Evolutionary conservation across 2,113 vertebrate genomes (phyloP), one percentile per base, ranked within the genome.

Genomic region (Eretmochelys imbricata): DNA sequence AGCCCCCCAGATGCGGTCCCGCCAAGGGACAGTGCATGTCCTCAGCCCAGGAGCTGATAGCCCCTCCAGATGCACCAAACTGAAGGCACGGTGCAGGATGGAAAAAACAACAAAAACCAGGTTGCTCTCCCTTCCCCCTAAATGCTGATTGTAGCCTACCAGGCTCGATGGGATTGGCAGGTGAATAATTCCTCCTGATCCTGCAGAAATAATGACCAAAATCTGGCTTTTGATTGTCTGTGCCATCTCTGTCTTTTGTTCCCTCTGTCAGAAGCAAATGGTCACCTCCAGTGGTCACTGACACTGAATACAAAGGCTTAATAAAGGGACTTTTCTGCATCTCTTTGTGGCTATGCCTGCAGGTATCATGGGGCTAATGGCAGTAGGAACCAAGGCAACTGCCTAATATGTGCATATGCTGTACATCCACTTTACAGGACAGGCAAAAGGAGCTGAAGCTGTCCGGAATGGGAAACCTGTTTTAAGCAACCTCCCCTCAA

Each of bases 241-340:
- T 49, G 24, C 75, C 24, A 3, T 11, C 7, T 90, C 85, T 91
- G 91, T 91, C 96, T 96, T 97, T 98, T 98, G 96, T 97, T 94
- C 96, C 93, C 87, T 92, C 35, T 80, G 90, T 84, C 76, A 12
- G 3, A 65, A 93, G 95, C 95, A 95, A 95, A 89, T 89, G 96
- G 94, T 10, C 91, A 91, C 82, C 82, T 49, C 78, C 94, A 96
- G 20, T 25, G 57, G 25, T 10, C 27, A 14, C 59, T 62, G 29
- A 29, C 11, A 2, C 59, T 7, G 59, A 31, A 35, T 7, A 16
- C 59, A 31, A 31, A 62, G 59, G 13, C 59, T 35, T 8, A 65
- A 16, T 65, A 35, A 35, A 16, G 62, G 62, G 54, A 48, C 42
- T 11, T 31, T 25, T 12, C 5, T 22, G 22, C 42, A 25, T n/a